Base-by-base conservation (phyloP, 2,888 invertebrate species). In the Pandemis cinnamomeana region DNA sequence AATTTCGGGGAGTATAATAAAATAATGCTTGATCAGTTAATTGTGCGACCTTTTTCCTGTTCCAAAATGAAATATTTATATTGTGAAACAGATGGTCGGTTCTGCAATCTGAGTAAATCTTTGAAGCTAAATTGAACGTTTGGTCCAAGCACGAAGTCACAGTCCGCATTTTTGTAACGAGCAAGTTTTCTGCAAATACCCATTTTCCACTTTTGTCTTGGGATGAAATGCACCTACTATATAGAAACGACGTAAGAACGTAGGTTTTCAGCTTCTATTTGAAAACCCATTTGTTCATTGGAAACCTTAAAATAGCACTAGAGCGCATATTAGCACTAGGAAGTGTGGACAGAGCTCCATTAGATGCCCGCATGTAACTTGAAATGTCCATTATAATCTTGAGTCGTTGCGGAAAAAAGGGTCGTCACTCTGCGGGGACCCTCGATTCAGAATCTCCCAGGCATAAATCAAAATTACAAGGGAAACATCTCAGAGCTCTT, bases 391-490 rank as follows among this genome's bases (percentile, higher is more conserved):
- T 82, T 81, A 82, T 83, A 85, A 85, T 85, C 80, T 79, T 78
- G 77, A 82, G 82, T 84, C 85, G 84, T 84, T 83, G 80, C 78
- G 75, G 75, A 80, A 87, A 86, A 51, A 86, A 87, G 84, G 86
- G 85, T 87, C 85, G 80, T 77, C 81, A 81, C 73, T 77, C 79
- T 79, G 79, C 80, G 79, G 78, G 80, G 83, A 82, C 85, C 82
- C 83, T 80, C 81, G 83, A 83, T 86, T 85, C 82, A 83, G 67
- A 74, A 67, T 83, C 81, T 82, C 80, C 77, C 77, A 78, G 79
- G 84, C 86, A 89, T 90, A 90, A 89, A 91, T 89, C 89, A 88
- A 88, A 89, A 88, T 86, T 87, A 89, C 89, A 88, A 83, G 87
- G 86, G 86, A 89, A 89, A 87, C 87, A 87, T 86, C 86, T 89